Conservation (phyloP, 2,888 invertebrate genomes). For the Campoplex capitator region DNA sequence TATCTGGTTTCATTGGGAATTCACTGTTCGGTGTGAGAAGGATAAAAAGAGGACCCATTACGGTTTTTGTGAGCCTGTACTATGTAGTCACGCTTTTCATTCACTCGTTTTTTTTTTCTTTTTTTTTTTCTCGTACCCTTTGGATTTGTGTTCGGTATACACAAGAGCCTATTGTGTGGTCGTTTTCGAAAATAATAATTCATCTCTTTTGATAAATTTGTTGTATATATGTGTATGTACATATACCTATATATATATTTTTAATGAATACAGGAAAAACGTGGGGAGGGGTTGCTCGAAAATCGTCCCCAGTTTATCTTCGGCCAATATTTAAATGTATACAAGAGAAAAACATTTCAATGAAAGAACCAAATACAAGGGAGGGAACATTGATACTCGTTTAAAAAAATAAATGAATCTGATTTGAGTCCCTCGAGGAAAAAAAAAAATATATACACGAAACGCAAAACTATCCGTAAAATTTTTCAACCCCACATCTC, state of each 20-base stretch:
- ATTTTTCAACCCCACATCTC: conserved; percentile 34
- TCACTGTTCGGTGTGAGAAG: conserved; percentile 35
- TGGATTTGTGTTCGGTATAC: conserved; percentile 19
- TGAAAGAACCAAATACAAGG: neutral
- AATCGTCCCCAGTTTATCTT: neutral
- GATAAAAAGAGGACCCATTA: conserved; percentile 28
- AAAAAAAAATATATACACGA: conserved; percentile 11
- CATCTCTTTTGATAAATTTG: conserved; percentile 56
- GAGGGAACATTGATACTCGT: neutral
- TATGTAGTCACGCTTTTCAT: conserved; percentile 56
- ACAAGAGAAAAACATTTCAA: neutral
- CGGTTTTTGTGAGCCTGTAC: conserved; percentile 43
- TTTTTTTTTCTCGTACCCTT: conserved; percentile 37
- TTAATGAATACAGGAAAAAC: neutral
- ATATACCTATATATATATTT: too few relatives aligned
- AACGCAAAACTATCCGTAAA: conserved; percentile 27
- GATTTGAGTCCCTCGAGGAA: neutral
- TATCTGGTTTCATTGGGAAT: conserved; percentile 52
- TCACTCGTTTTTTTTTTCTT: conserved; percentile 28
- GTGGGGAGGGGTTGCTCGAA: neutral
- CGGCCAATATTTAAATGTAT: neutral
- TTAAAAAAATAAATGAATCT: neutral
- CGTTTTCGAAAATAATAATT: conserved; percentile 48
- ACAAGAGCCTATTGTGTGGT: conserved; percentile 47
- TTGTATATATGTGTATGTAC: neutral